Evolutionary conservation across 2,113 vertebrate genomes (phyloP), one percentile per base, ranked within the genome.

Genomic region (Xiphophorus hellerii): DNA sequence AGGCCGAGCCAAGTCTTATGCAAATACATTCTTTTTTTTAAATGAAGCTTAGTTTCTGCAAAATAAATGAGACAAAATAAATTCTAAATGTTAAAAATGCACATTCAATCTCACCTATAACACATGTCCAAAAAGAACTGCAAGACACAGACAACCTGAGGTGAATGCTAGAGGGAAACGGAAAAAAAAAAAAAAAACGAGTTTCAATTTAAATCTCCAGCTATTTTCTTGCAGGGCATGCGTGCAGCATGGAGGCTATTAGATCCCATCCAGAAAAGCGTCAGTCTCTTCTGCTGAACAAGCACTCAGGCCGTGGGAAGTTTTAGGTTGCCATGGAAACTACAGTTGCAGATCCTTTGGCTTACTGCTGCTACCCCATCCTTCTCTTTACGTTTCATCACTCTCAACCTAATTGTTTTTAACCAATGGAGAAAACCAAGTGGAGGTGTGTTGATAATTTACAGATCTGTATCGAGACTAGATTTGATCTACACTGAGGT

Each of bases 281-380:
- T 58, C 13, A 31, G n/a, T 27, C 42, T 71, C 64, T 80, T 90
- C 68, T 87, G 85, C 90, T 89, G 82, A 90, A 74, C 80, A 84
- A 67, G 67, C 80, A 68, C 66, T 79, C 29, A 37, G 71, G 22
- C 74, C 64, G 71, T 66, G 79, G 77, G 70, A 87, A 77, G 75
- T 84, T 92, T 87, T 67, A 17, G 58, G 88, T 93, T 90, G 71
- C 85, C 84, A 91, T 89, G 77, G 90, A 83, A 90, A 92, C 90
- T 81, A 65, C 39, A 66, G 25, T 27, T 68, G 54, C 81, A 77
- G 60, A 72, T 81, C 51, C 73, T 70, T 72, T 76, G 58, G 31
- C 71, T 86, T 33, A 44, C 29, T 72, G 76, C 42, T 84, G 77
- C 69, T 28, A 1, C 85, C 35, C 4, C 29, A 22, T 71, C 64